Evolutionary conservation across 2,888 invertebrate species (phyloP).

Genomic region (Tetanocera ferruginea): DNA sequence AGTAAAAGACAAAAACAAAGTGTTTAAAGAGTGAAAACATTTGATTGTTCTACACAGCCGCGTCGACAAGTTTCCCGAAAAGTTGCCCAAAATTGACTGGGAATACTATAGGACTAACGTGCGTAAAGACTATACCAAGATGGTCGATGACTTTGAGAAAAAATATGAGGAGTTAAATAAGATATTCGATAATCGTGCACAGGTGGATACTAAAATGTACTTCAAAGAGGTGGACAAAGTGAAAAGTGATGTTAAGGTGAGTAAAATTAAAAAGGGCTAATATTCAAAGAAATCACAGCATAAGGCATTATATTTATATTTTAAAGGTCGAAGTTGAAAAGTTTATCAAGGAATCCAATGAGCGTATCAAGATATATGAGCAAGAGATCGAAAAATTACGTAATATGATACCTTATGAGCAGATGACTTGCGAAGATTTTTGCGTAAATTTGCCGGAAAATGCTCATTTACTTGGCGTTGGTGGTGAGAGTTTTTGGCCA

Average conservation of each 20-base stretch:
- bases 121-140: conserved; percentile 77
- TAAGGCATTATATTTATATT: no score
- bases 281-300: neutral
- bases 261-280: neutral
- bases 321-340: conserved; percentile 46
- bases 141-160: conserved; percentile 89
- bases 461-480: conserved; percentile 76
- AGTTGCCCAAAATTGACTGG: conserved; percentile 87
- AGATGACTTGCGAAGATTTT: conserved; percentile 87
- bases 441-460: conserved; percentile 79
- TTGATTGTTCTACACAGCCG: conserved; percentile 49
- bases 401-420: conserved; percentile 78
- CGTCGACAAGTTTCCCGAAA: conserved; percentile 72
- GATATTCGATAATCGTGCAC: conserved; percentile 50
- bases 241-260: conserved; percentile 73
- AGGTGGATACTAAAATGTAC: conserved; percentile 59
- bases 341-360: conserved; percentile 56
- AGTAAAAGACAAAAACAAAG: conserved; percentile 21
- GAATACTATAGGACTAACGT: conserved; percentile 78
- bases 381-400: conserved; percentile 75
- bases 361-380: conserved; percentile 69
- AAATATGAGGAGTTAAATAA: conserved; percentile 73
- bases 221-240: conserved; percentile 74
- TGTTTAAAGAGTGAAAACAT: neutral
- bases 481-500: conserved; percentile 86